Conservation (phyloP, 2,113 vertebrate genomes). For the Phrynosoma platyrhinos region DNA sequence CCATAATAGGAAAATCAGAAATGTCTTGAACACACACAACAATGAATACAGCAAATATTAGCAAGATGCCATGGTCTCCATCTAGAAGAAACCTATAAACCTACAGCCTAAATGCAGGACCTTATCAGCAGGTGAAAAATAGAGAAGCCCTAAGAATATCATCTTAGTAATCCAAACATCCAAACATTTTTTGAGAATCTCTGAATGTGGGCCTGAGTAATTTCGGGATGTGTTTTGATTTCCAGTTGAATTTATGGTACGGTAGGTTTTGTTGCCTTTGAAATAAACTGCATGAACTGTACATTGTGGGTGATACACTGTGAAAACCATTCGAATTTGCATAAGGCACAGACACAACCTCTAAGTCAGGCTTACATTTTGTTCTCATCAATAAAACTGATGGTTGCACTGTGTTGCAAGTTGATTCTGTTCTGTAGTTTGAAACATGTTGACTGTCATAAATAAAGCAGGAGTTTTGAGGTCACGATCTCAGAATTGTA, state of each 20-base stretch:
- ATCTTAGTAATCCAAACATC: neutral
- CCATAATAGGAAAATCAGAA: no score
- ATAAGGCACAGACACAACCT: neutral
- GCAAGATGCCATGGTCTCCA: no score
- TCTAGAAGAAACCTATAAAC: no score
- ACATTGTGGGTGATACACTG: neutral
- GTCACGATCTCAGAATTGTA: neutral
- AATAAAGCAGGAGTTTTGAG: neutral
- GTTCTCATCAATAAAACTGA: neutral
- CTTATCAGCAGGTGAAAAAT: neutral
- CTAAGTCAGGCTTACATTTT: neutral
- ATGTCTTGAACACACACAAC: no score
- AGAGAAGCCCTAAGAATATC: neutral
- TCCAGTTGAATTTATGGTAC: no score
- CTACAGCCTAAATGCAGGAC: no score
- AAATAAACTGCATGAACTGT: neutral
- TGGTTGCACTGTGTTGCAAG: fast-evolving
- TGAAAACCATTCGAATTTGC: neutral
- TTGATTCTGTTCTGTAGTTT: fast-evolving
- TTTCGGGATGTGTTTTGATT: no score
- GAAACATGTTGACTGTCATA: fast-evolving
- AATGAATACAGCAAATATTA: no score
- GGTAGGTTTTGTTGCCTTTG: neutral
- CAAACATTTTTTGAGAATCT: neutral
- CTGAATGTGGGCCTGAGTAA: no score